phyloP scores from a whole-genome alignment of 2,113 vertebrate species.

The Sturnira hondurensis region DNA sequence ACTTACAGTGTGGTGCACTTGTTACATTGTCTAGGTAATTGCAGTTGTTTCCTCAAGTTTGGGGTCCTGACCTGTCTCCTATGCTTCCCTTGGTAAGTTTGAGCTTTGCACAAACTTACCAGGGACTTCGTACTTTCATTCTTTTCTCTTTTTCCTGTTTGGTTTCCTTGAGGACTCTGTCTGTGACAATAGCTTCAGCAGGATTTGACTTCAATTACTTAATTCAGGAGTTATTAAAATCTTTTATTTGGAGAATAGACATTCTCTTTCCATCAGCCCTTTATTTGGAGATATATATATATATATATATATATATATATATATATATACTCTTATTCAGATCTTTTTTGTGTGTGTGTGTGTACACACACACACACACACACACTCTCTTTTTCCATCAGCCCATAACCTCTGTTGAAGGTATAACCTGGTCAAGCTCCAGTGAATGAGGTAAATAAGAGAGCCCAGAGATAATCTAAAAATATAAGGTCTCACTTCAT shows the following conservation, averaged over 20 bases:
- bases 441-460: constrained; percentile 27
- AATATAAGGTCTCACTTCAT: background rate
- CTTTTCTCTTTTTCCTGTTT: background rate
- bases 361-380: no score
- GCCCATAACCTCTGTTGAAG: background rate
- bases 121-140: background rate
- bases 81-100: background rate
- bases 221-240: background rate
- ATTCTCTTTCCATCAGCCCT: no score
- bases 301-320: no score
- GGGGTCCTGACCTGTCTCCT: background rate
- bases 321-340: no score
- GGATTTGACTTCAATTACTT: background rate
- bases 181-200: background rate
- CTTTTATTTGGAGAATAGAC: background rate
- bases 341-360: no score
- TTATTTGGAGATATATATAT: no score
- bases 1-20: background rate
- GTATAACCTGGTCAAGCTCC: background rate
- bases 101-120: background rate
- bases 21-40: background rate
- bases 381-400: background rate
- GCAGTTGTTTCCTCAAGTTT: background rate
- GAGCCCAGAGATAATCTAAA: background rate
- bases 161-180: background rate